Evolutionary conservation across 1,140 invertebrate genomes (phyloP).

Genomic region (Heliconius congener): DNA sequence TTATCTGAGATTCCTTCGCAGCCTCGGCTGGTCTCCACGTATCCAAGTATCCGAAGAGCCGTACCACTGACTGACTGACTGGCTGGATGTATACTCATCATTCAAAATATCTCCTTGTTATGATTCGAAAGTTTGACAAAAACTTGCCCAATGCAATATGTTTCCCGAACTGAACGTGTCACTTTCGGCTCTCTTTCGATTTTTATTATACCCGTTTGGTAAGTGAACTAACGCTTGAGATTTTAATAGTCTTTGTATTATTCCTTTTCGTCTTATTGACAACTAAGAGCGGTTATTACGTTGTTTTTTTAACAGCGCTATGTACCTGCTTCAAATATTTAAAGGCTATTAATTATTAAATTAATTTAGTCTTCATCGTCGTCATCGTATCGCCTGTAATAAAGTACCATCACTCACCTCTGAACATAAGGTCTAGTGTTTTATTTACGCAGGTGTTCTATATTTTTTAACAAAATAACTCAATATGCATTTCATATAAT

Average conservation of each 20-base stretch:
- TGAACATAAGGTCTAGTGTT: background rate
- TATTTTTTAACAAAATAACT: too few relatives aligned
- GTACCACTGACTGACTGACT: background rate
- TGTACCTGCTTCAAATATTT: background rate
- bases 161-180: conserved; percentile 3
- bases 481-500: too few relatives aligned
- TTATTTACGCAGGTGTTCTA: background rate
- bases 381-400: background rate
- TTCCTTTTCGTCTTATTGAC: background rate
- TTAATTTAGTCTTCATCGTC: too few relatives aligned
- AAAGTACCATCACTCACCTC: background rate
- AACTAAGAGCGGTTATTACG: background rate
- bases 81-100: background rate
- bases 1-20: conserved; percentile 46
- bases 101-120: conserved; percentile 6
- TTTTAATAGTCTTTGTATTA: background rate
- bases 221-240: background rate
- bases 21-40: background rate
- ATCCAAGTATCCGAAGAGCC: background rate
- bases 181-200: background rate
- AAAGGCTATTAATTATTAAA: background rate
- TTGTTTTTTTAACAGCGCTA: background rate
- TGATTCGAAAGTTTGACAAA: conserved; percentile 8
- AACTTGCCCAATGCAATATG: background rate
- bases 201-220: background rate